A percentile compares a stretch with the other conserved stretches of the same genome.
These are phyloP conservation scores for Archaeoteleia sp. DNA, from an alignment of 2,888 invertebrate species.

Conservation along the genomic window DNA sequence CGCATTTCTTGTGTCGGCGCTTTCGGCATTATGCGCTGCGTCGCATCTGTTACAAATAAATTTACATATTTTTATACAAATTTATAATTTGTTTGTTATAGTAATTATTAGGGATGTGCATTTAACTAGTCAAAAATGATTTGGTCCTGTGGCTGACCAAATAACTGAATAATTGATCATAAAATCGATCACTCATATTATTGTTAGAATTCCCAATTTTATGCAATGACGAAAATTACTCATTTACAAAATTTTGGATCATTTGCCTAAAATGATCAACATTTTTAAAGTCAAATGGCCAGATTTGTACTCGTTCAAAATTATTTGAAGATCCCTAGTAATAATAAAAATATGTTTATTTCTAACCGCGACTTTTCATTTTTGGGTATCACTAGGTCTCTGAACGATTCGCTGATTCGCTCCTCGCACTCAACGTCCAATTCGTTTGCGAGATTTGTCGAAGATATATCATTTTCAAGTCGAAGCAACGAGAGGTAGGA, in stretches of 20 bases:
- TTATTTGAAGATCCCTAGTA: conserved; percentile 29
- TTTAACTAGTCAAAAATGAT: conserved; percentile 2
- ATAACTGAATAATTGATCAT: too few species aligned
- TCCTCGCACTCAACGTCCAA: conserved; percentile 57
- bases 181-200: too few species aligned
- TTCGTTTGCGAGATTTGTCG: conserved; percentile 53
- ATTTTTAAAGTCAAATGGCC: too few species aligned
- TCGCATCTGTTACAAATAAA: conserved; percentile 19
- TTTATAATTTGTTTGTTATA: too few species aligned
- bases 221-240: too few species aligned
- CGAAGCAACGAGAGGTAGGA: too few species aligned
- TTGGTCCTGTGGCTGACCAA: conserved; percentile 8
- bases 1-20: conserved; percentile 56
- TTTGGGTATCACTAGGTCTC: conserved; percentile 56
- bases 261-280: too few species aligned
- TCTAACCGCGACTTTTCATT: conserved; percentile 50
- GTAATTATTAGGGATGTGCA: too few species aligned
- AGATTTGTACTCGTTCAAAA: conserved; percentile 37
- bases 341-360: too few species aligned
- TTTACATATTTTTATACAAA: too few species aligned
- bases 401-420: conserved; percentile 54
- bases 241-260: too few species aligned
- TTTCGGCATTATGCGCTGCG: conserved; percentile 55
- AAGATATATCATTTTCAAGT: background rate
- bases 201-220: too few species aligned